Conservation (phyloP, 2,797 vertebrate species). For the Sebastes cheni region DNA sequence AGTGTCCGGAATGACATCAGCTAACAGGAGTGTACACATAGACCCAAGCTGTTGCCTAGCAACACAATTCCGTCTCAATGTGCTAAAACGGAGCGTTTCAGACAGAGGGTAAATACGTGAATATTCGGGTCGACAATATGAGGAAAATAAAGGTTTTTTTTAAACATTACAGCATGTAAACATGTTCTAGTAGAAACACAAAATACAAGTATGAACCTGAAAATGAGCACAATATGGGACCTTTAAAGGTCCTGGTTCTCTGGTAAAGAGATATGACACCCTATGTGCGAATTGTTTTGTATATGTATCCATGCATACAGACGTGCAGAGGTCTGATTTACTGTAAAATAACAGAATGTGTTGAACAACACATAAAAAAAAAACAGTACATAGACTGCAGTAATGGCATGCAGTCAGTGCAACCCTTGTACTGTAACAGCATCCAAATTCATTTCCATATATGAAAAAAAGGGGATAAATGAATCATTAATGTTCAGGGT, state of each 20-base stretch:
- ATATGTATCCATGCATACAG: neutral
- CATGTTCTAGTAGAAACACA: too few relatives aligned
- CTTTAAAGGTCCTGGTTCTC: neutral
- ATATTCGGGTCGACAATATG: too few relatives aligned
- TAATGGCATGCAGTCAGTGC: neutral
- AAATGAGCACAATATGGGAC: too few relatives aligned
- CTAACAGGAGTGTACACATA: too few relatives aligned
- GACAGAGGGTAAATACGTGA: too few relatives aligned
- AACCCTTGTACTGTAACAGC: neutral
- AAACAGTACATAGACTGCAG: neutral
- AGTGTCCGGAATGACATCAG: too few relatives aligned
- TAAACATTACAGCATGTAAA: accelerated
- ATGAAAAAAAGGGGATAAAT: neutral
- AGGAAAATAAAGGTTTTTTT: too few relatives aligned
- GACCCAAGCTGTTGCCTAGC: too few relatives aligned
- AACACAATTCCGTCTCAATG: too few relatives aligned
- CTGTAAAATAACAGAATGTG: neutral
- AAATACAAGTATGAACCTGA: too few relatives aligned
- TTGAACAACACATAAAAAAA: neutral
- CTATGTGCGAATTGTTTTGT: neutral
- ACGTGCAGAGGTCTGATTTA: neutral
- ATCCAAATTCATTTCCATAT: neutral
- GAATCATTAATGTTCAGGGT: neutral
- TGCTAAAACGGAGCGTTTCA: too few relatives aligned
- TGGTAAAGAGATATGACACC: neutral